phyloP scores from a whole-genome alignment of 2,888 invertebrate genomes.

The Lypha dubia region DNA sequence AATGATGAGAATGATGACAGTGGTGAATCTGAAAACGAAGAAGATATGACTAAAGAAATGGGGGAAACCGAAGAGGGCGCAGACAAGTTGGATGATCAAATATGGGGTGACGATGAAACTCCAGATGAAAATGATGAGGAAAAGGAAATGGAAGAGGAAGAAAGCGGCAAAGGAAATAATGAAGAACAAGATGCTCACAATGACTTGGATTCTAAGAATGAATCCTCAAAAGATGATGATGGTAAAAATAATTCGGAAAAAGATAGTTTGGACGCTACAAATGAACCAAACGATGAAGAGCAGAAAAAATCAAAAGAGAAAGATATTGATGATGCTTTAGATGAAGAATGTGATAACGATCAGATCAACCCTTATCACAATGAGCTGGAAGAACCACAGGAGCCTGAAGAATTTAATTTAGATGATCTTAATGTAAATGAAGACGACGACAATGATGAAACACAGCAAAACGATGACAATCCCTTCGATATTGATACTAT shows the following conservation, averaged over 20 bases:
- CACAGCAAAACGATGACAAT: constrained; percentile 87
- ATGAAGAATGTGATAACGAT: constrained; percentile 90
- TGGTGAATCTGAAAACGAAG: constrained; percentile 88
- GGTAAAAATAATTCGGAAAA: constrained; percentile 85
- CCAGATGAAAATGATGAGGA: constrained; percentile 87
- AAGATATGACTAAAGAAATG: constrained; percentile 97
- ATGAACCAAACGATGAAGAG: constrained; percentile 78
- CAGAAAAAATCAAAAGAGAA: constrained; percentile 85
- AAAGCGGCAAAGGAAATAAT: constrained; percentile 88
- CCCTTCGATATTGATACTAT: constrained; percentile 93
- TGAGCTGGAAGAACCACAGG: constrained; percentile 89
- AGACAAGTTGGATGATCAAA: constrained; percentile 91
- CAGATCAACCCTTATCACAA: constrained; percentile 92
- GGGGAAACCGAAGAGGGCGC: constrained; percentile 95
- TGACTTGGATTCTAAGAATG: constrained; percentile 83
- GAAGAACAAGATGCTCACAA: constrained; percentile 88
- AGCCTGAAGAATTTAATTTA: constrained; percentile 93
- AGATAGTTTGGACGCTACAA: constrained; percentile 82
- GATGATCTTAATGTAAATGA: constrained; percentile 94
- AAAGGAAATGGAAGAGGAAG: constrained; percentile 86
- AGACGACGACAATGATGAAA: constrained; percentile 87
- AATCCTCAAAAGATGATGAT: constrained; percentile 84
- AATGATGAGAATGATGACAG: constrained; percentile 85
- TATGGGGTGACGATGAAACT: constrained; percentile 94
- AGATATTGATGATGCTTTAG: constrained; percentile 93